These are phyloP conservation scores for Sebastes steindachneri DNA, from an alignment of 2,797 vertebrate species.

Conservation along the genomic window DNA sequence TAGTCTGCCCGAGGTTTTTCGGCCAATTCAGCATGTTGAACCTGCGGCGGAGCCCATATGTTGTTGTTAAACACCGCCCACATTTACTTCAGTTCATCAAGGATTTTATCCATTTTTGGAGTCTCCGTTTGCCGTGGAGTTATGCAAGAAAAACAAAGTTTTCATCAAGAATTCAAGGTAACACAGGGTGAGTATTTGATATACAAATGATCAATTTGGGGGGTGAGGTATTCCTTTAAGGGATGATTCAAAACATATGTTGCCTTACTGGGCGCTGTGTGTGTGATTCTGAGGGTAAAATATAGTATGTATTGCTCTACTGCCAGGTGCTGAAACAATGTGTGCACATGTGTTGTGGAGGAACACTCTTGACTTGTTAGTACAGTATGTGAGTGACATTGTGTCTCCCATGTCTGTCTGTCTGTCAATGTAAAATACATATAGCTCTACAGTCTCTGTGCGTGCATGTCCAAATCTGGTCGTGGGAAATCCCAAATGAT, in stretches of 20 bases:
- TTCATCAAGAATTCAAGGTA: neutral
- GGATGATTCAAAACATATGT: slow-evolving; percentile 6
- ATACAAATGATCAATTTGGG: too few species aligned
- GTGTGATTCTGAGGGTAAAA: slow-evolving; percentile 11
- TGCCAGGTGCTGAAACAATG: neutral
- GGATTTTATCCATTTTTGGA: neutral
- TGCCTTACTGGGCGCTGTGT: neutral
- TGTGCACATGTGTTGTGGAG: neutral
- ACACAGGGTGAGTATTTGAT: neutral
- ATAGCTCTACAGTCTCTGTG: neutral
- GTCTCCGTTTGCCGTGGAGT: neutral
- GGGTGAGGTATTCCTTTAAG: neutral
- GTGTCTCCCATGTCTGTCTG: neutral
- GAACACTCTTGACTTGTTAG: neutral
- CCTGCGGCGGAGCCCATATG: accelerated
- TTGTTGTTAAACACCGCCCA: neutral
- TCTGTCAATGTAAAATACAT: neutral
- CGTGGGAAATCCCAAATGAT: neutral
- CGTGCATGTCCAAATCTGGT: neutral
- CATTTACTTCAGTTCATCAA: neutral
- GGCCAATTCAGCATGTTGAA: neutral
- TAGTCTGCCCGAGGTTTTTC: neutral
- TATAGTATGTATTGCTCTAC: neutral
- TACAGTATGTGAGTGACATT: neutral
- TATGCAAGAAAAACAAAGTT: neutral